Percentiles rank a stretch among this genome's conserved stretches.
Conservation (phyloP, 2,888 invertebrate species). For the Drosophila koepferae region DNA sequence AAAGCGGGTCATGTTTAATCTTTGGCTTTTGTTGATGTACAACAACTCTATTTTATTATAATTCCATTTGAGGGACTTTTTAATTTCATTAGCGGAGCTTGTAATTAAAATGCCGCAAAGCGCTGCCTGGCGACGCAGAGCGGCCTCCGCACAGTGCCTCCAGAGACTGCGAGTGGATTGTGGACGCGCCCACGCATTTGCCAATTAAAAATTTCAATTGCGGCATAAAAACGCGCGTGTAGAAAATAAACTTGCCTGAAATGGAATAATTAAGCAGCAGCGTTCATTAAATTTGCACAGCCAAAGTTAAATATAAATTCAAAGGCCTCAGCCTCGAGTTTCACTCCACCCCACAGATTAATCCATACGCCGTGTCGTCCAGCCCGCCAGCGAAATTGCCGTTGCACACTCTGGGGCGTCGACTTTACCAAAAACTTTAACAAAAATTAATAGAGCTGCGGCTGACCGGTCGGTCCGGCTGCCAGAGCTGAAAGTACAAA, state of each 20-base stretch:
- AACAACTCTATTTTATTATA: conserved; percentile 75
- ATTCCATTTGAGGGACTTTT: conserved; percentile 74
- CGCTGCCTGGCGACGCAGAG: conserved; percentile 49
- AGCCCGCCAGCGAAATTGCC: conserved; percentile 10
- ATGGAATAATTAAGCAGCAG: conserved; percentile 76
- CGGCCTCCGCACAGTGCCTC: conserved; percentile 16
- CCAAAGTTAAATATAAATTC: conserved; percentile 73
- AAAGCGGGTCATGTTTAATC: conserved; percentile 38
- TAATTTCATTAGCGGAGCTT: conserved; percentile 76
- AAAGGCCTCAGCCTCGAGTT: conserved; percentile 31
- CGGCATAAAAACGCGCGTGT: conserved; percentile 81
- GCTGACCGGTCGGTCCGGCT: conserved; percentile 16
- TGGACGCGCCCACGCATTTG: conserved; percentile 80
- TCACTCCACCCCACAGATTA: conserved; percentile 3
- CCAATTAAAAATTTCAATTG: conserved; percentile 81
- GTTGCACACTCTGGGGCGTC: conserved; percentile 34
- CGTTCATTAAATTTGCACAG: conserved; percentile 72
- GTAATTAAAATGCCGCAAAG: conserved; percentile 81
- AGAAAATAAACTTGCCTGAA: conserved; percentile 78
- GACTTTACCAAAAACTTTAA: conserved; percentile 28
- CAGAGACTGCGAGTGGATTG: conserved; percentile 69
- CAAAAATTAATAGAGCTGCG: conserved; percentile 55
- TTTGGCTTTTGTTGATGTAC: conserved; percentile 42
- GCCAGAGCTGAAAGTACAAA: conserved; percentile 11
- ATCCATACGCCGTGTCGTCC: conserved; percentile 2